phyloP scores from a whole-genome alignment of 2,113 vertebrate genomes.

The Anguilla japonica region DNA sequence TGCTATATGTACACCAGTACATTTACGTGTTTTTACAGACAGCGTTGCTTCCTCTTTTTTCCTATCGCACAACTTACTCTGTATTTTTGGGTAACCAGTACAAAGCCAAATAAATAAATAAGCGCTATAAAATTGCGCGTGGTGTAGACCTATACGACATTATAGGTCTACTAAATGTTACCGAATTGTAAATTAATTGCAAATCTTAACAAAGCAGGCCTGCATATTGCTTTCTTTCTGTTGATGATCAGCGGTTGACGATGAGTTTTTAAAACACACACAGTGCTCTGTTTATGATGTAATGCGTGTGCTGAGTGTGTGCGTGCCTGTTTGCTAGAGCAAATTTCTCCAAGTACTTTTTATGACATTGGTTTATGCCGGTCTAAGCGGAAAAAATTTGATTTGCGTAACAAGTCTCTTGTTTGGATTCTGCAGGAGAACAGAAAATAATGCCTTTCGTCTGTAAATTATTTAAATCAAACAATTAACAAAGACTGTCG shows the following conservation, averaged over 20 bases:
- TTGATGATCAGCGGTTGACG: neutral
- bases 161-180: neutral
- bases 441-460: conserved; percentile 48
- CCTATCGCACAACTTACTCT: neutral
- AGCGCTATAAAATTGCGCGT: neutral
- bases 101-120: neutral
- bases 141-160: neutral
- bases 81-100: neutral
- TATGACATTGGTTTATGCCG: neutral
- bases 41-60: neutral
- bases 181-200: neutral
- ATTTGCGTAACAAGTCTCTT: conserved; percentile 42
- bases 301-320: neutral
- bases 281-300: neutral
- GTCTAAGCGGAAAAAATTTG: conserved; percentile 37
- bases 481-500: conserved; percentile 55
- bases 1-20: conserved; percentile 16
- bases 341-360: neutral
- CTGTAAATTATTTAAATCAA: conserved; percentile 70
- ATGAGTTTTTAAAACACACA: neutral
- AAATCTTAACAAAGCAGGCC: neutral
- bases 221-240: neutral
- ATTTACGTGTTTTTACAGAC: conserved; percentile 28
- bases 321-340: conserved; percentile 7
- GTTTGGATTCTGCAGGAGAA: conserved; percentile 50